phyloP scores from a whole-genome alignment of 2,797 vertebrate genomes.

The Adrianichthys oophorus region DNA sequence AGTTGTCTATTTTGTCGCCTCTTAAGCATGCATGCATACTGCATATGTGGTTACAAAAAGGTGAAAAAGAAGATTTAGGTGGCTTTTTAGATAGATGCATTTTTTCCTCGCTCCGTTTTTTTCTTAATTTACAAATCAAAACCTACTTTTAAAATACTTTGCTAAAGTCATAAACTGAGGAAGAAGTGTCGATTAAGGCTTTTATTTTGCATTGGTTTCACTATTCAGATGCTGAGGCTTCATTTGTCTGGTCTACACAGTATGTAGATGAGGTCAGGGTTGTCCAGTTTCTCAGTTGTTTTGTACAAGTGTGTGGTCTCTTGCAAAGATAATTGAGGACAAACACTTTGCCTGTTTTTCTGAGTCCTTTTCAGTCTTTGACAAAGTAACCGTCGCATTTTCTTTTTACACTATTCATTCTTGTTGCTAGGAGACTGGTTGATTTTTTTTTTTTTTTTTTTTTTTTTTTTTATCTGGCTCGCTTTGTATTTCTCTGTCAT shows the following conservation, averaged over 20 bases:
- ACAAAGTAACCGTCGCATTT: constrained; percentile 56
- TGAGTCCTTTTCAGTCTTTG: constrained; percentile 51
- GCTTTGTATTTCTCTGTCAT: constrained; percentile 23
- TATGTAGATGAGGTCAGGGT: constrained; percentile 4
- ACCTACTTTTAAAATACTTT: background rate
- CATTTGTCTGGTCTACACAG: background rate
- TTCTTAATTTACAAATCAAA: too few species aligned
- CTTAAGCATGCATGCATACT: too few species aligned
- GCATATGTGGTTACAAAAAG: too few species aligned
- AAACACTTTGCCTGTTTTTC: constrained; percentile 52
- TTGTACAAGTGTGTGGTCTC: constrained; percentile 47
- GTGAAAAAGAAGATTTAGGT: too few species aligned
- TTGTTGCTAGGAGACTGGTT: constrained; percentile 73
- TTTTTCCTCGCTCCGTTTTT: too few species aligned
- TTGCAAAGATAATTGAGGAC: constrained; percentile 37
- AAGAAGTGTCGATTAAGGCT: background rate
- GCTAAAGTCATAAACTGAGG: background rate
- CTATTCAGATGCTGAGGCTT: background rate
- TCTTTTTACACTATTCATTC: constrained; percentile 53
- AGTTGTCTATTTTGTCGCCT: too few species aligned
- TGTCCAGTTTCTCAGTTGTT: constrained; percentile 12
- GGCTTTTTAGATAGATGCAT: too few species aligned
- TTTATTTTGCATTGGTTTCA: background rate
- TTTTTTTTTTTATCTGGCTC: constrained; percentile 36
- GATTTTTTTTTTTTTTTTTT: constrained; percentile 40